Evolutionary conservation across 2,113 vertebrate genomes (phyloP).

Genomic region (Oenanthe melanoleuca): DNA sequence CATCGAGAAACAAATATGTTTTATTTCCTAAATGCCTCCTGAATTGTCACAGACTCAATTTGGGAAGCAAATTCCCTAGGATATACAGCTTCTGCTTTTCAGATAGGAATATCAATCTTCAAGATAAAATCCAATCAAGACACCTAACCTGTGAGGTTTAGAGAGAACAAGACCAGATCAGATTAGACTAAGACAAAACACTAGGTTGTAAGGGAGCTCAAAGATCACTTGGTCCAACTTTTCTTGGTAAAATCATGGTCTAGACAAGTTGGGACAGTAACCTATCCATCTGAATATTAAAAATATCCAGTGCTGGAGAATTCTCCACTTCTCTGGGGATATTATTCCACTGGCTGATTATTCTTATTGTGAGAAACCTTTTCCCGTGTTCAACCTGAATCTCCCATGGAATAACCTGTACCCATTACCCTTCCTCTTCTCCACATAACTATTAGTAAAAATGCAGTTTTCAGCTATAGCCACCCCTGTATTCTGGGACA

Average conservation of each 20-base stretch:
- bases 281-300: neutral
- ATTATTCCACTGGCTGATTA: neutral
- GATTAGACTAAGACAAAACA: neutral
- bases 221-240: neutral
- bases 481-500: neutral
- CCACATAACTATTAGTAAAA: neutral
- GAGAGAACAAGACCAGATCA: neutral
- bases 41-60: neutral
- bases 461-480: neutral
- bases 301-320: neutral
- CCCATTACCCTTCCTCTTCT: neutral
- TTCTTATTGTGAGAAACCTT: neutral
- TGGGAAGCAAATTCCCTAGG: neutral
- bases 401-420: neutral
- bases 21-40: neutral
- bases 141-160: neutral
- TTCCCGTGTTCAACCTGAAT: neutral
- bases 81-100: neutral
- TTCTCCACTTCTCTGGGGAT: neutral
- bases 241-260: neutral
- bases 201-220: neutral
- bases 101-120: neutral
- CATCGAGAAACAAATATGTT: neutral
- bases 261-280: neutral
- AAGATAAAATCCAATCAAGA: neutral